A percentile compares a stretch with the other conserved stretches of the same genome.
phyloP scores from a whole-genome alignment of 2,888 invertebrate species.

The Caenorhabditis macrosperma region DNA sequence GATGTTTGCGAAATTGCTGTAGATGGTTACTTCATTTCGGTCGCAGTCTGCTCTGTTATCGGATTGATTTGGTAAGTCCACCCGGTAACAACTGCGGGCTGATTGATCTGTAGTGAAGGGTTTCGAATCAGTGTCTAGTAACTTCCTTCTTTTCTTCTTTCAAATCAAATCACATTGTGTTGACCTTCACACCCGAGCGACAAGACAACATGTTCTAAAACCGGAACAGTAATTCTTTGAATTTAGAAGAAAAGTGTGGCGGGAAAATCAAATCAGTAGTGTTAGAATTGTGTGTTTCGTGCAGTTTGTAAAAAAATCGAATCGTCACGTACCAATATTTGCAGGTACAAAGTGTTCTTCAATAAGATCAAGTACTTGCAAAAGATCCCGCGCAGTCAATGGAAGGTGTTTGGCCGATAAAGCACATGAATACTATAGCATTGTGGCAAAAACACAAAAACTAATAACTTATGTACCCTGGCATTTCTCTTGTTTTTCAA shows the following conservation, averaged over 20 bases:
- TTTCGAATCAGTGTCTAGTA: background rate
- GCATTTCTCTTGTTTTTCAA: conserved; percentile 14
- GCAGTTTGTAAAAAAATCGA: background rate
- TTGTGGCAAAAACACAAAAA: background rate
- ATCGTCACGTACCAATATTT: conserved; percentile 27
- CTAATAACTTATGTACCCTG: conserved; percentile 1
- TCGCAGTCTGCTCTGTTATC: conserved; percentile 75
- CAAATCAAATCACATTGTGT: conserved; percentile 7
- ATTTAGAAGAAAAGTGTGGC: conserved; percentile 3
- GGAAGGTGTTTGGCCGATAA: conserved; percentile 74
- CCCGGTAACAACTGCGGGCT: too few species aligned
- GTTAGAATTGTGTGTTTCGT: background rate
- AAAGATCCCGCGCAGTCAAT: conserved; percentile 77
- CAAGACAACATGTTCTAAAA: background rate
- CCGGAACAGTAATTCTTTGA: conserved; percentile 1
- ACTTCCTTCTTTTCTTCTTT: conserved; percentile 21
- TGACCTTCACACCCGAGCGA: conserved; percentile 21
- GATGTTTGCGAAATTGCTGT: conserved; percentile 76
- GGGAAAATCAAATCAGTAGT: conserved; percentile 12
- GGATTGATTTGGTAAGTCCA: conserved; percentile 75
- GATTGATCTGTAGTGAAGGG: background rate
- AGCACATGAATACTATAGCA: conserved; percentile 4
- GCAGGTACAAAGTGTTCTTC: conserved; percentile 76
- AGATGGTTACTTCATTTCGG: conserved; percentile 78
- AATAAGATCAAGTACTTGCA: conserved; percentile 76